Percentiles rank a stretch among this genome's conserved stretches.
These are phyloP conservation scores for Plectrocnemia conspersa DNA, from an alignment of 1,140 invertebrate species.

Conservation along the genomic window DNA sequence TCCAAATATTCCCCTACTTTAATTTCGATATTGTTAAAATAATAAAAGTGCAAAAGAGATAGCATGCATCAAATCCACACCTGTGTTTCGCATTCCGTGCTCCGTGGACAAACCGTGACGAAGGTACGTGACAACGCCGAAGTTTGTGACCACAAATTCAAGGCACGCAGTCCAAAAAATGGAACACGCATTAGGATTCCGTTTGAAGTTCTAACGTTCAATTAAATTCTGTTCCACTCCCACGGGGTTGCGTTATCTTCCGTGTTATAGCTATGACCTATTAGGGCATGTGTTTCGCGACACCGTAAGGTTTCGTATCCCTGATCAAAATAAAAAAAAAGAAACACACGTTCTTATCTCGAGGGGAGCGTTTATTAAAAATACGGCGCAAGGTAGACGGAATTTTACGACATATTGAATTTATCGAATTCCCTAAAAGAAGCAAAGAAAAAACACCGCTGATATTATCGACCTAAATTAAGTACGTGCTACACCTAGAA, in stretches of 20 bases:
- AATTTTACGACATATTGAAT: background rate
- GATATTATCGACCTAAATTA: background rate
- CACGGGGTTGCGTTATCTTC: conserved; percentile 14
- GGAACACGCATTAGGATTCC: conserved; percentile 31
- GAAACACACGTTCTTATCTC: background rate
- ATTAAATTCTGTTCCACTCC: conserved; percentile 25
- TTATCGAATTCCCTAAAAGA: background rate
- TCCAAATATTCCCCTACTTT: too few species aligned
- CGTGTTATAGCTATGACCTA: conserved; percentile 2
- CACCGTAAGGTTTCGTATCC: background rate
- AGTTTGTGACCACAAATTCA: too few species aligned
- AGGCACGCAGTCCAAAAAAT: conserved; percentile 25
- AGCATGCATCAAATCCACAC: too few species aligned
- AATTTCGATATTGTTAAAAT: too few species aligned
- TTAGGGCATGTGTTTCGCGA: background rate
- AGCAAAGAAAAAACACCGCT: background rate
- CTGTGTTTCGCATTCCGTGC: too few species aligned
- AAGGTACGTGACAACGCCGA: too few species aligned
- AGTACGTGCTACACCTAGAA: too few species aligned
- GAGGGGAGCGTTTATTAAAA: too few species aligned
- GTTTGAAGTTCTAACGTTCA: conserved; percentile 13
- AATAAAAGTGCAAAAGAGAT: too few species aligned
- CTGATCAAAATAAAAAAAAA: conserved; percentile 1
- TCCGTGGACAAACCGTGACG: too few species aligned
- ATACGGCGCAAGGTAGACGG: too few species aligned